Conservation (phyloP, 2,888 invertebrate genomes). For the Iselma pallidipennis region DNA sequence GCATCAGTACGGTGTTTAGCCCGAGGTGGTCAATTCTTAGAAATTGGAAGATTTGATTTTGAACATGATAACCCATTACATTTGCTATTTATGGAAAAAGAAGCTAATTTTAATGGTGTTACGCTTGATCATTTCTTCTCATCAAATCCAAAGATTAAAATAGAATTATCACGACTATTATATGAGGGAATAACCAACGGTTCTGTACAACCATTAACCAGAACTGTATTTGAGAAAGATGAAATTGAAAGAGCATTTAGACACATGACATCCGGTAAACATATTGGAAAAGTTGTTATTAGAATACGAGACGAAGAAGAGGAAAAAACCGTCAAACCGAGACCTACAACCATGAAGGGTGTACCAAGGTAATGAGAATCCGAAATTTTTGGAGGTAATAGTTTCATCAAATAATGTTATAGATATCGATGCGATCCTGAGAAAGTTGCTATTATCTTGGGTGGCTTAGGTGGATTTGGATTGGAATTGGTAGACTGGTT, state of each 20-base stretch:
- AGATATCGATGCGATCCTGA: conserved; percentile 54
- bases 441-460: conserved; percentile 66
- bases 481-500: conserved; percentile 88
- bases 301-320: conserved; percentile 48
- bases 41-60: conserved; percentile 69
- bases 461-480: conserved; percentile 92
- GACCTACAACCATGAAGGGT: not conserved
- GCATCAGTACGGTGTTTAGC: no score
- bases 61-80: conserved; percentile 60
- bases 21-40: conserved; percentile 63
- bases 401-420: not conserved
- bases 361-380: conserved; percentile 23
- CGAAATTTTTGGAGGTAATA: not conserved
- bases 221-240: conserved; percentile 72
- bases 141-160: no score
- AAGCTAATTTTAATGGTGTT: no score
- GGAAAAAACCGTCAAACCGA: conserved; percentile 3
- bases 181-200: conserved; percentile 54
- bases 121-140: no score
- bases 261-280: no score
- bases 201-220: conserved; percentile 69
- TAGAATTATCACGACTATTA: no score
- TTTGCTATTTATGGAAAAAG: conserved; percentile 70
- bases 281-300: no score
- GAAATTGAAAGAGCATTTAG: no score